Evolutionary conservation across 2,888 invertebrate species (phyloP).

Genomic region (Xanthia togata): DNA sequence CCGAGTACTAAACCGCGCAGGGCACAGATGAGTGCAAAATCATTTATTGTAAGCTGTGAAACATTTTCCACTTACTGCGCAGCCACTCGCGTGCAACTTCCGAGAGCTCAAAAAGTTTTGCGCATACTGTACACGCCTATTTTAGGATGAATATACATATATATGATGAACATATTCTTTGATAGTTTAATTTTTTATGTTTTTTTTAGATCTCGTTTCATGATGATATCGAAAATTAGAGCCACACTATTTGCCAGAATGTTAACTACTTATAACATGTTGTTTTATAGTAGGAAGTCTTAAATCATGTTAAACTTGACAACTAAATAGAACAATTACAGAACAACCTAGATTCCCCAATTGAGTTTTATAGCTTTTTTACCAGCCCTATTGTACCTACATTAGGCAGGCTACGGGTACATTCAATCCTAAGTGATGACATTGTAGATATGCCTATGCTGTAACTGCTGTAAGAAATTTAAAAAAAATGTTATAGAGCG

Average conservation of each 20-base stretch:
- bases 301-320: conserved; percentile 37
- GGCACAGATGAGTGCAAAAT: too few relatives aligned
- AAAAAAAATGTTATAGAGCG: not conserved
- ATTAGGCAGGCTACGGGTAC: not conserved
- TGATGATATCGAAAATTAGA: not conserved
- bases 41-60: too few relatives aligned
- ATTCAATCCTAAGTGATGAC: conserved; percentile 12
- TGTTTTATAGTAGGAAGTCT: conserved; percentile 22
- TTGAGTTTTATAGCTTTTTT: conserved; percentile 42
- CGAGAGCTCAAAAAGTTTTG: too few relatives aligned
- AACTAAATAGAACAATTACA: conserved; percentile 29
- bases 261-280: conserved; percentile 13
- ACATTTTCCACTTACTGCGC: too few relatives aligned
- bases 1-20: too few relatives aligned
- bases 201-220: not conserved
- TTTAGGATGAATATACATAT: not conserved
- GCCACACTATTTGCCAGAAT: not conserved
- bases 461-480: too few relatives aligned
- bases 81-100: too few relatives aligned
- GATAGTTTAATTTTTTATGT: not conserved
- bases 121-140: not conserved
- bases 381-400: not conserved
- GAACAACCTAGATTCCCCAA: conserved; percentile 37
- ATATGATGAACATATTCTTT: not conserved
- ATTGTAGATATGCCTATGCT: not conserved